Conservation (phyloP, 2,888 invertebrate genomes). For the Leucozona laternaria region DNA sequence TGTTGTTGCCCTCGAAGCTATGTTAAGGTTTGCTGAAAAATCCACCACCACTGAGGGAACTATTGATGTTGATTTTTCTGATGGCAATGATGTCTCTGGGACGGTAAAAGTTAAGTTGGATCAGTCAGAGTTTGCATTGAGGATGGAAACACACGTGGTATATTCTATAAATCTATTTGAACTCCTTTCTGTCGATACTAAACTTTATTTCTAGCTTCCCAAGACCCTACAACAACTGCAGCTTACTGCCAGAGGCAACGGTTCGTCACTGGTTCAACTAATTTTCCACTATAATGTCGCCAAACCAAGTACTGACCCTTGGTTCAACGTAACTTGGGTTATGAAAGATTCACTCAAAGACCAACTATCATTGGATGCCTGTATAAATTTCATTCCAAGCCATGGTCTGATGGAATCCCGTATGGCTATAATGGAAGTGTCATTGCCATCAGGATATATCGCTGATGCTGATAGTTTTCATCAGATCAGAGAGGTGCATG, state of each 20-base stretch:
- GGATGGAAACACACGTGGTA: conserved; percentile 91
- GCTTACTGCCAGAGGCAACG: conserved; percentile 91
- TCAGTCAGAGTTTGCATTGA: conserved; percentile 87
- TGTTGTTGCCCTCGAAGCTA: conserved; percentile 89
- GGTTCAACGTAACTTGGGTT: conserved; percentile 93
- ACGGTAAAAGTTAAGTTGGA: conserved; percentile 86
- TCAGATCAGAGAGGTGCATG: conserved; percentile 84
- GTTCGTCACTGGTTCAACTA: conserved; percentile 91
- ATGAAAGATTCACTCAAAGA: conserved; percentile 90
- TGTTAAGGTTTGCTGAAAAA: conserved; percentile 87
- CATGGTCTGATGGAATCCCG: conserved; percentile 87
- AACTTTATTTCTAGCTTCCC: conserved; percentile 76
- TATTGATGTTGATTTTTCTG: conserved; percentile 78
- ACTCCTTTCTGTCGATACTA: not conserved
- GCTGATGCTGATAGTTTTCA: conserved; percentile 91
- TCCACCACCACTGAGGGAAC: conserved; percentile 83
- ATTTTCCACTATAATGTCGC: conserved; percentile 92
- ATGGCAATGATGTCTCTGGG: conserved; percentile 75
- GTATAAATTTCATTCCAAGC: conserved; percentile 86
- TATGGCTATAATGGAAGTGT: conserved; percentile 95
- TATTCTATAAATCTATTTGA: not conserved
- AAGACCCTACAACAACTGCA: conserved; percentile 86
- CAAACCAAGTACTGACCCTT: conserved; percentile 93
- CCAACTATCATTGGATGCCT: conserved; percentile 92
- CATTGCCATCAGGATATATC: conserved; percentile 95